Base-by-base conservation (phyloP, 2,888 invertebrate genomes). In the Euzophera pinguis region DNA sequence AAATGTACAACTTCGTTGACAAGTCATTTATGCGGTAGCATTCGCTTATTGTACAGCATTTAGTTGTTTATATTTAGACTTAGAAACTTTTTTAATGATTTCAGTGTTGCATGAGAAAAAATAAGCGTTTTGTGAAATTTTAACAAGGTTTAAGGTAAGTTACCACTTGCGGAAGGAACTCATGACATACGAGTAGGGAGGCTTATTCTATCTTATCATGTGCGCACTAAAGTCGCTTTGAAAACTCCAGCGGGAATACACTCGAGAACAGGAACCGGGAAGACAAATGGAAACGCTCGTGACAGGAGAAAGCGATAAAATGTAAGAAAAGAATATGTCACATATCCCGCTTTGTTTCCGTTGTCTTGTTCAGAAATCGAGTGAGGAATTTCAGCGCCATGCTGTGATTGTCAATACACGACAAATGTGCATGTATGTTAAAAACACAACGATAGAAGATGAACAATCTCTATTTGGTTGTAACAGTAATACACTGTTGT, bases 131-230 rank as follows among this genome's bases (percentile, higher is more conserved):
- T n/a, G n/a, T n/a, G n/a, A n/a, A n/a, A n/a, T n/a, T n/a, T n/a
- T n/a, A n/a, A n/a, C n/a, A n/a, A n/a, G n/a, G n/a, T n/a, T 8
- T 10, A 43, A 43, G 27, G 42, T 45, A 45, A 45, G 32, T 45
- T 32, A 10, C 14, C 13, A 32, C 32, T 29, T 10, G 14, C 10
- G 14, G 45, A 45, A 45, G 63, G 66, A 70, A 67, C 66, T 75
- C 75, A 75, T 80, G 77, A 81, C 75, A 77, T 78, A 82, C 73
- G 75, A 73, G 76, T 78, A 74, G 74, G 72, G 72, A 79, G 81
- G 81, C 80, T 81, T 81, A 75, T 75, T 73, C 67, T 83, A 79
- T 82, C 81, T 84, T 83, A 84, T 83, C 84, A 73, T 70, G 63
- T 68, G 58, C 70, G 75, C 78, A 79, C 78, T 84, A 81, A 81